These are phyloP conservation scores for Suricata suricatta DNA, from an alignment of 2,113 vertebrate species.

Conservation along the genomic window DNA sequence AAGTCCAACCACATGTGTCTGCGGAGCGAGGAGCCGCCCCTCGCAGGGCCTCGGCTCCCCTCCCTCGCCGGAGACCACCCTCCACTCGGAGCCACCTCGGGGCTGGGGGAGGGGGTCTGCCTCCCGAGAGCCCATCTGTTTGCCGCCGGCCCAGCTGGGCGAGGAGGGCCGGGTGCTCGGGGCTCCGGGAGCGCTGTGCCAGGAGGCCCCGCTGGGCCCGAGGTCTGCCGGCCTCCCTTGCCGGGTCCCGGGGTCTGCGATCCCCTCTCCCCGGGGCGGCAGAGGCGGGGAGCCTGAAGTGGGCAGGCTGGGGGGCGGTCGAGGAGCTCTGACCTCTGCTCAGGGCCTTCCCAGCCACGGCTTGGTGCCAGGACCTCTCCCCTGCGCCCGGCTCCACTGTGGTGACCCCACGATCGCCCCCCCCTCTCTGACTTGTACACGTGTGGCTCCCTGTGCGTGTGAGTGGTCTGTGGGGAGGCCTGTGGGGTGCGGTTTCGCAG, in stretches of 20 bases:
- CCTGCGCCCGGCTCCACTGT: background rate
- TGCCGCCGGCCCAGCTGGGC: background rate
- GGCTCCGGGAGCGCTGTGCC: background rate
- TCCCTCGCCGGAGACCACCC: conserved; percentile 71
- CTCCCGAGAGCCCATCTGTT: conserved; percentile 63
- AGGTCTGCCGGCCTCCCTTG: background rate
- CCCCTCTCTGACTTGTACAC: conserved; percentile 23
- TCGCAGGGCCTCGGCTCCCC: conserved; percentile 59
- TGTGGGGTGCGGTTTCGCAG: conserved; percentile 75
- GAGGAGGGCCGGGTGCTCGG: background rate
- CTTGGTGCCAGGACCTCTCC: background rate
- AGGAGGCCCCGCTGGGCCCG: background rate
- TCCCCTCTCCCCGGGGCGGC: background rate
- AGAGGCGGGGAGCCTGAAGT: background rate
- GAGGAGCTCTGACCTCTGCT: background rate
- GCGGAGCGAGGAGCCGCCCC: conserved; percentile 67
- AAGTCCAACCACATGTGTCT: conserved; percentile 83
- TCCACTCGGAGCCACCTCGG: conserved; percentile 51
- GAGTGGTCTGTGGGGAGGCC: conserved; percentile 67
- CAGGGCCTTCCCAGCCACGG: background rate
- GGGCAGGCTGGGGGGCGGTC: background rate
- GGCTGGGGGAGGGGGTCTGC: conserved; percentile 48
- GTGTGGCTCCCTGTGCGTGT: conserved; percentile 72
- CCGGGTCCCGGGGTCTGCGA: background rate
- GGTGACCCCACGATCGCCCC: conserved; percentile 30